Conservation (phyloP, 2,888 invertebrate species). For the Acleris emargana region DNA sequence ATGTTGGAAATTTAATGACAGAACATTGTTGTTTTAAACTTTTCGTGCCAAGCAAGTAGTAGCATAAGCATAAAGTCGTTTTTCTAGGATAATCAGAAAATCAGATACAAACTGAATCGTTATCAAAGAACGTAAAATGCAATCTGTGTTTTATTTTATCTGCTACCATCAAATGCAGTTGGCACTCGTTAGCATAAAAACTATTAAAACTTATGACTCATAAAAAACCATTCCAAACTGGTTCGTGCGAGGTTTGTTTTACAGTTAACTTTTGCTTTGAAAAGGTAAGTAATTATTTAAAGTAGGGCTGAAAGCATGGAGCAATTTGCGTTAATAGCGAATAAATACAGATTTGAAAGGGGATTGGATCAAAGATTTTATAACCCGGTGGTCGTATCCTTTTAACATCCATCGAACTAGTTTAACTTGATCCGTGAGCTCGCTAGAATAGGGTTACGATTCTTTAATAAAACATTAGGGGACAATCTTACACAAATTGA, state of each 20-base stretch:
- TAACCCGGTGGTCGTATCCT: background rate
- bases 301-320: slow-evolving; percentile 15
- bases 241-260: background rate
- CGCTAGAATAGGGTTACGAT: too few relatives aligned
- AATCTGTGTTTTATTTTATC: slow-evolving; percentile 1
- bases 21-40: too few relatives aligned
- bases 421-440: too few relatives aligned
- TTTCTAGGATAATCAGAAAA: too few relatives aligned
- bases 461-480: too few relatives aligned
- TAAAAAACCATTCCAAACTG: background rate
- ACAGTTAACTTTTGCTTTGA: background rate
- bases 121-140: too few relatives aligned
- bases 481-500: too few relatives aligned
- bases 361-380: slow-evolving; percentile 17
- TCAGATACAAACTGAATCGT: too few relatives aligned
- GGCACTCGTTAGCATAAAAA: background rate
- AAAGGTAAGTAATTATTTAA: slow-evolving; percentile 14
- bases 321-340: slow-evolving; percentile 32
- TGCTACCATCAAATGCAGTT: background rate
- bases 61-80: too few relatives aligned
- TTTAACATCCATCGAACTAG: too few relatives aligned
- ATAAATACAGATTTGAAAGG: slow-evolving; percentile 29
- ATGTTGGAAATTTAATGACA: too few relatives aligned
- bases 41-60: too few relatives aligned
- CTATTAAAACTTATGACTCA: background rate